Percentiles rank a stretch among this genome's conserved stretches.
Conservation (phyloP, 2,113 vertebrate genomes). For the Lates calcarifer region DNA sequence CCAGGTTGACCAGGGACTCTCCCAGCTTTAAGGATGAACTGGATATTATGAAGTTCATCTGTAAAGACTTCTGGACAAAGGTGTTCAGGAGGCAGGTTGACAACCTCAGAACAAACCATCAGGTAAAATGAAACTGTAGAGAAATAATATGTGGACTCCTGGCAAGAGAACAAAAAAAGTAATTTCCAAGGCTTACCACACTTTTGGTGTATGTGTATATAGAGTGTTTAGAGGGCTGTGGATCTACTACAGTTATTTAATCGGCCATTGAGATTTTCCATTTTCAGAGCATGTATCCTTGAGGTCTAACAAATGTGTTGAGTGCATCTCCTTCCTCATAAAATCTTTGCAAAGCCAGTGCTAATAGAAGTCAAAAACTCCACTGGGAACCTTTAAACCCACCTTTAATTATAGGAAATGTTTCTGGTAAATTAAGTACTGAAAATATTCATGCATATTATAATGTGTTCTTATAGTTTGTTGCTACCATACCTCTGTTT, state of each 20-base stretch:
- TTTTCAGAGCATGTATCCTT: not conserved
- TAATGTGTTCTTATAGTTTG: not conserved
- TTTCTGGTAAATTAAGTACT: not conserved
- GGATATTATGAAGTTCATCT: constrained; percentile 90
- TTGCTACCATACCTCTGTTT: not conserved
- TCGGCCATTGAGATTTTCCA: not conserved
- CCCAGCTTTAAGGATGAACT: constrained; percentile 89
- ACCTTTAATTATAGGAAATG: not conserved
- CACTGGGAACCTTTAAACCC: not conserved
- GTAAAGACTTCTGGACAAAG: constrained; percentile 91
- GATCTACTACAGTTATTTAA: not conserved
- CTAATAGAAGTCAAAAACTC: not conserved
- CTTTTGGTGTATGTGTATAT: not conserved
- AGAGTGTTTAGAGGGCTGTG: not conserved
- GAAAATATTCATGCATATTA: not conserved
- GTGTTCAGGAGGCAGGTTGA: constrained; percentile 89
- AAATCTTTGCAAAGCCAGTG: not conserved
- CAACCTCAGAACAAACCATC: constrained; percentile 91
- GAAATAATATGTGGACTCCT: not conserved
- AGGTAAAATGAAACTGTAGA: constrained; percentile 77
- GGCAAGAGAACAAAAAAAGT: not conserved
- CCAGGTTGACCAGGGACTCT: constrained; percentile 87
- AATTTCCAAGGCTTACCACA: not conserved
- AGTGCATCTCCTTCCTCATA: not conserved
- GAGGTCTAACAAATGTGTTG: not conserved